These are phyloP conservation scores for Isaurus tuberculatus DNA, from an alignment of 92 coral and sea anemone genomes.

Conservation along the genomic window DNA sequence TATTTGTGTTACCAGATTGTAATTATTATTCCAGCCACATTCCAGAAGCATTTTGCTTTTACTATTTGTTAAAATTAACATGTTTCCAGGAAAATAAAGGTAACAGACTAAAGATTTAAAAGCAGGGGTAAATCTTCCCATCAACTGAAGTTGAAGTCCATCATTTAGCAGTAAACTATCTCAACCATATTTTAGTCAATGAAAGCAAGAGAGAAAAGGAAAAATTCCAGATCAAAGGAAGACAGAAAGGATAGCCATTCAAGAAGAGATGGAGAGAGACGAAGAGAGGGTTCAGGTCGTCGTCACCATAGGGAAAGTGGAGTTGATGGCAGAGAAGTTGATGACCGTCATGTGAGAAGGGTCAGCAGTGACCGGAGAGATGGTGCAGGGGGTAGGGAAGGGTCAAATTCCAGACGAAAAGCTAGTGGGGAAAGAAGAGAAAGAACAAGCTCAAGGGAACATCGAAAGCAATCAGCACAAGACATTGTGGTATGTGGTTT, in stretches of 20 bases:
- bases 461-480: constrained; percentile 35
- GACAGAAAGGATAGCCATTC: constrained; percentile 68
- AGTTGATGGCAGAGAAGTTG: constrained; percentile 26
- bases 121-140: no score
- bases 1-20: no score
- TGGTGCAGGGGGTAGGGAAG: constrained; percentile 57
- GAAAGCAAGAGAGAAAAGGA: constrained; percentile 86
- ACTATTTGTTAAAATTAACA: no score
- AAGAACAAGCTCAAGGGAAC: constrained; percentile 69
- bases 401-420: constrained; percentile 36
- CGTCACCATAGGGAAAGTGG: constrained; percentile 36
- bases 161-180: background rate
- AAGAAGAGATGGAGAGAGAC: constrained; percentile 61
- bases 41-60: no score
- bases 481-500: constrained; percentile 22
- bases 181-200: constrained; percentile 55
- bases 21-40: no score
- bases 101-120: no score
- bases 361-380: constrained; percentile 70
- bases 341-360: constrained; percentile 47
- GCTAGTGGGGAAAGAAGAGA: constrained; percentile 61
- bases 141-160: background rate
- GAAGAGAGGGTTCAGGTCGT: constrained; percentile 39
- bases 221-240: constrained; percentile 76
- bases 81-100: no score